Evolutionary conservation across 2,888 invertebrate genomes (phyloP), one percentile per base, ranked within the genome.

Genomic region (Empis livida): DNA sequence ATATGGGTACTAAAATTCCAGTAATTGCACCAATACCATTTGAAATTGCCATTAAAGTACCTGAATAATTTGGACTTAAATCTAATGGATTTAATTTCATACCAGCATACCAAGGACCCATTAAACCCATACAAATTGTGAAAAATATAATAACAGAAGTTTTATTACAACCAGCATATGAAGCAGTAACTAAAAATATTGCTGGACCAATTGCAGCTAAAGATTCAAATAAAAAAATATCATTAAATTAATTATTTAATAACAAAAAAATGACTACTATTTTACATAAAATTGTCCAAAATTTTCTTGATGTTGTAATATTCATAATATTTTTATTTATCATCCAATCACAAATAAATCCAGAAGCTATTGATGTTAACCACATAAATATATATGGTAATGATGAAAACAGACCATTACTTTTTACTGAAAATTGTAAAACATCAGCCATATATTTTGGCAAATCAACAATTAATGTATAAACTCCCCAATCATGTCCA

Each of bases 11-110:
- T 17, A 83, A 69, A 55, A 84, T 81, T 35, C 84, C 84, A 1
- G 82, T 79, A 15, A 82, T 72, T 1, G 83, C 82, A 14, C 82
- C 84, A 42, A 82, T 78, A 0, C 84, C 84, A 57, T 80, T 80
- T 10, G 79, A 78, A 27, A 80, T 76, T 5, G 80, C 80, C 79
- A 80, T 81, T 50, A 80, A 67, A 1, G 79, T 79, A 27, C 23
- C 23, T 5, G 78, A 78, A 59, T 76, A 80, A 62, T 80, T 80
- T 44, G 78, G 75, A 63, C 78, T 79, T 54, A 81, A 69, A 62
- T 81, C 80, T 47, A 81, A 65, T 0, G 79, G 78, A 63, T 80
- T 81, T 27, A 81, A 76, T 65, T 80, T 81, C 77, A 81, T 78
- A 49, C 80, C 80, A 1, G 80, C 79, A 64, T 80, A 80, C 70